These are phyloP conservation scores for Dendronephthya gigantea DNA, from an alignment of 64 coral and sea anemone genomes.

Conservation along the genomic window DNA sequence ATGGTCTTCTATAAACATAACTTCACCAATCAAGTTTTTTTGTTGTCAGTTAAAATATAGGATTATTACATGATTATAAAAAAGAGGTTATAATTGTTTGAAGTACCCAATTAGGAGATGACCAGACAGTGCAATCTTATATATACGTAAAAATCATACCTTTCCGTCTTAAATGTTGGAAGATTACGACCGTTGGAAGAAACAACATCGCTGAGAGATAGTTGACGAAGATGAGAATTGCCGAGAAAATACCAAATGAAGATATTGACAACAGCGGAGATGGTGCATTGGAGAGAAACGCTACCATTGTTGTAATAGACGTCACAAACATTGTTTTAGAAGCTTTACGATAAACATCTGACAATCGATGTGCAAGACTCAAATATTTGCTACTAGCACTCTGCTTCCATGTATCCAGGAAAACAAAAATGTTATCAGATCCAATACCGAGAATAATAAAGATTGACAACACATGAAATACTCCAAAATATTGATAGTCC, in stretches of 20 bases:
- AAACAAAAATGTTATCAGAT: constrained; percentile 15
- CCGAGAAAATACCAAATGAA: constrained; percentile 15
- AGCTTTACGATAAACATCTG: background rate
- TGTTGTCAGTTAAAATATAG: no score
- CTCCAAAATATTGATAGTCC: background rate
- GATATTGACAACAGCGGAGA: background rate
- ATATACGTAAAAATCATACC: no score
- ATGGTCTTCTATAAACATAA: no score
- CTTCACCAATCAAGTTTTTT: no score
- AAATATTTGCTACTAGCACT: background rate
- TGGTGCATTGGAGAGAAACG: background rate
- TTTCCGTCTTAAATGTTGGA: background rate
- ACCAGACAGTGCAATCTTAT: no score
- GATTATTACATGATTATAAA: no score
- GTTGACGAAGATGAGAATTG: background rate
- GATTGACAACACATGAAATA: background rate
- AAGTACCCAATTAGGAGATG: no score
- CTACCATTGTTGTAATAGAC: background rate
- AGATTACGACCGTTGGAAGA: background rate
- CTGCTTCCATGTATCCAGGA: constrained; percentile 15
- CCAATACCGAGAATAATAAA: constrained; percentile 9
- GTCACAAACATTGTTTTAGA: background rate
- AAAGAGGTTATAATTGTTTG: no score
- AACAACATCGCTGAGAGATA: constrained; percentile 2
- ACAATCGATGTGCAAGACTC: background rate